These are phyloP conservation scores for Lymantria dispar DNA, from an alignment of 2,888 invertebrate species.

Conservation along the genomic window DNA sequence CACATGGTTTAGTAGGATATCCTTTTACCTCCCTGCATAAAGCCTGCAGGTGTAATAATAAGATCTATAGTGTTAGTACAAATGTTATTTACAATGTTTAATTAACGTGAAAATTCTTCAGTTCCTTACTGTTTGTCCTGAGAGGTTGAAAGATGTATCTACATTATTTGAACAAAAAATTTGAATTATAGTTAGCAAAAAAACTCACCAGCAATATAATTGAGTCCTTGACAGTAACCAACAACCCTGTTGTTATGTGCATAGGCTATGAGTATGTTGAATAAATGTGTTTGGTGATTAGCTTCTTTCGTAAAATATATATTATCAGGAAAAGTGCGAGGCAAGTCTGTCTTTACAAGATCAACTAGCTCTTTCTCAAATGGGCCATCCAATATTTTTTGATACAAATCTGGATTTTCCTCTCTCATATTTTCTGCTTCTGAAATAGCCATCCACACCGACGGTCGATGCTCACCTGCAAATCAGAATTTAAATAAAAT, in stretches of 20 bases:
- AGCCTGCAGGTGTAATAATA: no score
- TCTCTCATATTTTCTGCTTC: constrained; percentile 88
- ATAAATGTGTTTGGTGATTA: constrained; percentile 88
- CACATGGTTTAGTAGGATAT: no score
- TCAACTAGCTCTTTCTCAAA: constrained; percentile 89
- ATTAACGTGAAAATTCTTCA: no score
- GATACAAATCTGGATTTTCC: constrained; percentile 85
- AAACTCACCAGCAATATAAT: constrained; percentile 90
- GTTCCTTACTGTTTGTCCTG: no score
- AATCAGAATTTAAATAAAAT: constrained; percentile 9
- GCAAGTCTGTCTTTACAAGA: constrained; percentile 93
- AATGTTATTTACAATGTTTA: no score
- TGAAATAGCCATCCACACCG: constrained; percentile 93
- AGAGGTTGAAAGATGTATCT: no score
- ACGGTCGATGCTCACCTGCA: constrained; percentile 82
- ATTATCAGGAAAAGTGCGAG: constrained; percentile 97
- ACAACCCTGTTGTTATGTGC: constrained; percentile 93
- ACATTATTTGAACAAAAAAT: no score
- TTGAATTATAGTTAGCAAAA: no score
- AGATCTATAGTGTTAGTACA: no score
- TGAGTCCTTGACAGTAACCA: constrained; percentile 97
- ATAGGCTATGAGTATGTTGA: constrained; percentile 93
- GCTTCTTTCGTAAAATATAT: constrained; percentile 92
- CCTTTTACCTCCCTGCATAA: no score
- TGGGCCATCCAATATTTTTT: constrained; percentile 85